Percentiles rank a stretch among this genome's conserved stretches.
Evolutionary conservation across 2,888 invertebrate species (phyloP).

Genomic region (Polyommatus iphigenia): DNA sequence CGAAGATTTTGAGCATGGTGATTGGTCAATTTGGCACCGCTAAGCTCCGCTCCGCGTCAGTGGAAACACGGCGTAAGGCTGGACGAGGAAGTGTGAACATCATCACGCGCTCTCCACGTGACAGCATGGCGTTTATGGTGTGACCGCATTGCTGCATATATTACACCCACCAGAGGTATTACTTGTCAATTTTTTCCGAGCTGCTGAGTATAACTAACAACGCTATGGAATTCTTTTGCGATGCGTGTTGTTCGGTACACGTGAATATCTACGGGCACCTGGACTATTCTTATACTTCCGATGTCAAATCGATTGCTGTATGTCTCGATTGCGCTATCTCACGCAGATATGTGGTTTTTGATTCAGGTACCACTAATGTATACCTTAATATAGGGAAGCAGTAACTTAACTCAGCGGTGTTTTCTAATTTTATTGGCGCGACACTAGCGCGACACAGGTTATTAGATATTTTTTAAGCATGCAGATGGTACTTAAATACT

Average conservation of each 20-base stretch:
- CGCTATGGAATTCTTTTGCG: not conserved
- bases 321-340: too few species aligned
- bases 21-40: too few species aligned
- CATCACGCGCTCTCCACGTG: not conserved
- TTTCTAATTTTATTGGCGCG: too few species aligned
- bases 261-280: not conserved
- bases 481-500: not conserved
- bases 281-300: not conserved
- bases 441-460: too few species aligned
- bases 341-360: too few species aligned
- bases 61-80: too few species aligned
- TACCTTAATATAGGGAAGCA: too few species aligned
- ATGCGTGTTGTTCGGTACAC: not conserved
- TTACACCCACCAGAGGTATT: not conserved
- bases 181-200: constrained; percentile 7
- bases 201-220: not conserved
- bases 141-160: constrained; percentile 22
- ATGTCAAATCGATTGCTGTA: not conserved
- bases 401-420: too few species aligned
- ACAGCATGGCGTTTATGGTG: constrained; percentile 6
- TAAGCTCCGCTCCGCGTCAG: too few species aligned
- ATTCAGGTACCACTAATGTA: too few species aligned
- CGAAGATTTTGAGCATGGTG: too few species aligned
- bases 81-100: not conserved
- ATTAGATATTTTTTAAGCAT: too few species aligned